phyloP scores from a whole-genome alignment of 2,888 invertebrate genomes.

The Falcaria lacertinaria region DNA sequence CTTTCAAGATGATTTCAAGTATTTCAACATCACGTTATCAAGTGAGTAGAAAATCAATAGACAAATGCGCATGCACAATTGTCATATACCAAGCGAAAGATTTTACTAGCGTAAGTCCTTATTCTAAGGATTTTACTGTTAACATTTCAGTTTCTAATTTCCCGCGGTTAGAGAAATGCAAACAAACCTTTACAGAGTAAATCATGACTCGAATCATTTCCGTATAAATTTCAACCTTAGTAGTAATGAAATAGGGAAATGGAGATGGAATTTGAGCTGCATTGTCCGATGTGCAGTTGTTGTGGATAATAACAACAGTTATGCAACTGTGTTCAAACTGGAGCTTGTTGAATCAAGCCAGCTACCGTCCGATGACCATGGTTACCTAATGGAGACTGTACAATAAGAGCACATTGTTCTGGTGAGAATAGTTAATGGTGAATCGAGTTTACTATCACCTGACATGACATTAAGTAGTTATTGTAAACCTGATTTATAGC shows the following conservation, averaged over 20 bases:
- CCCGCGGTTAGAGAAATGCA: conserved; percentile 29
- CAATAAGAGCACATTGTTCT: conserved; percentile 21
- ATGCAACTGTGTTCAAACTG: conserved; percentile 23
- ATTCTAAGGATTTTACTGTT: no score
- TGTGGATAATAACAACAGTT: conserved; percentile 23
- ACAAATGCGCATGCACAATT: no score
- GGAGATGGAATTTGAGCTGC: background rate
- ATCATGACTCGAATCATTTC: conserved; percentile 23
- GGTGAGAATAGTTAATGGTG: conserved; percentile 18
- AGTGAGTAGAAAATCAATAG: no score
- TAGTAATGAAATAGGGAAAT: background rate
- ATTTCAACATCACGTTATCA: background rate
- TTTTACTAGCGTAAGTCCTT: no score
- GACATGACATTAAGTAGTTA: conserved; percentile 7
- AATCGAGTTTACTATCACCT: conserved; percentile 21
- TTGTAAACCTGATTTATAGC: conserved; percentile 21
- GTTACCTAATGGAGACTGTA: conserved; percentile 31
- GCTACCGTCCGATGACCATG: conserved; percentile 35
- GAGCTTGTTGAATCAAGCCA: conserved; percentile 10
- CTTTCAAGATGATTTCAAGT: background rate
- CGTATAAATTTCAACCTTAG: conserved; percentile 14
- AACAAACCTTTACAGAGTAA: conserved; percentile 21
- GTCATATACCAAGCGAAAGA: no score
- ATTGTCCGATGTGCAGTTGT: background rate
- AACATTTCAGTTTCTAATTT: conserved; percentile 5